A percentile compares a stretch with the other conserved stretches of the same genome.
phyloP scores from a whole-genome alignment of 2,888 invertebrate genomes.

The Thymelicus lineola region DNA sequence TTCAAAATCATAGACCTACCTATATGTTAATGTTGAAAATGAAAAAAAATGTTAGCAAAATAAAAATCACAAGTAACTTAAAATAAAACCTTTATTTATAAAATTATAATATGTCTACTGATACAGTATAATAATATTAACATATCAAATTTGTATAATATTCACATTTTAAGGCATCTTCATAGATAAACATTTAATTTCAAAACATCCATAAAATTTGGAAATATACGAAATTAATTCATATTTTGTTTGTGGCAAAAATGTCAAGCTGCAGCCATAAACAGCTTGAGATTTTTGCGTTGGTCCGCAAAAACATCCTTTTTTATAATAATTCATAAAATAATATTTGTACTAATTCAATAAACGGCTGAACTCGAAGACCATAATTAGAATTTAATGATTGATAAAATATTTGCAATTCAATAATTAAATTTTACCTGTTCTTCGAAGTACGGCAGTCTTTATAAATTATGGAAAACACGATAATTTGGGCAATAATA shows the following conservation, averaged over 20 bases:
- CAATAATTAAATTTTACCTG: conserved; percentile 2
- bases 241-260: conserved; percentile 57
- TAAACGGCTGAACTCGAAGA: conserved; percentile 1
- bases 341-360: conserved; percentile 40
- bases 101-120: conserved; percentile 59
- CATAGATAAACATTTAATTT: conserved; percentile 47
- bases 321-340: conserved; percentile 25
- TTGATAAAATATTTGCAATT: background rate
- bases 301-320: conserved; percentile 40
- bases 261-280: conserved; percentile 82
- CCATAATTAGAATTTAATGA: background rate
- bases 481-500: conserved; percentile 49
- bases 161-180: conserved; percentile 72
- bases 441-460: conserved; percentile 3
- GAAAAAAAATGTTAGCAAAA: conserved; percentile 41
- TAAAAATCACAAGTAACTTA: conserved; percentile 68
- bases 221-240: conserved; percentile 19
- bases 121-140: conserved; percentile 62
- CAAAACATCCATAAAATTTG: conserved; percentile 31
- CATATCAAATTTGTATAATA: conserved; percentile 65
- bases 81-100: conserved; percentile 79
- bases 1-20: no score
- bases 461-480: conserved; percentile 42
- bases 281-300: conserved; percentile 75
- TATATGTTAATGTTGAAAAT: no score